A percentile compares a stretch with the other conserved stretches of the same genome.
Evolutionary conservation across 92 coral and sea anemone genomes (phyloP).

Genomic region (Muricea muricata): DNA sequence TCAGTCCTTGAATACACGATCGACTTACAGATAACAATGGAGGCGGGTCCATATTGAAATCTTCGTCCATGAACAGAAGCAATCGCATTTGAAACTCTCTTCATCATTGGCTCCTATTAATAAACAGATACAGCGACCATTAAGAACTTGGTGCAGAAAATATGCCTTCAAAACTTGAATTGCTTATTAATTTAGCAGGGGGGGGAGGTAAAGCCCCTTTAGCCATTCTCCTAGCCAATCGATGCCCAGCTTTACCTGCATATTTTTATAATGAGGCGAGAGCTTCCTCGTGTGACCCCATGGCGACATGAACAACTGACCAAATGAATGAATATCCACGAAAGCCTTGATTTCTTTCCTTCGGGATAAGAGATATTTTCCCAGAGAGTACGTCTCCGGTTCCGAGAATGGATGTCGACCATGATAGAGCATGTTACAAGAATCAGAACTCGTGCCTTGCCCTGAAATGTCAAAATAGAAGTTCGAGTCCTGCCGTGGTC

Average conservation of each 20-base stretch:
- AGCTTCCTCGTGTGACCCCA: slow-evolving; percentile 79
- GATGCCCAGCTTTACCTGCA: slow-evolving; percentile 8
- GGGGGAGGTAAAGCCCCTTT: too few relatives aligned
- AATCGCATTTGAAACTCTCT: slow-evolving; percentile 61
- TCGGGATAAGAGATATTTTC: slow-evolving; percentile 33
- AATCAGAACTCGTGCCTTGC: slow-evolving; percentile 47
- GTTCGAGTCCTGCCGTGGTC: too few relatives aligned
- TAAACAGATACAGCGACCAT: not conserved
- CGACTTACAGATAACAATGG: slow-evolving; percentile 86
- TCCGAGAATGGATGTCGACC: slow-evolving; percentile 63
- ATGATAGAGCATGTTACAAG: slow-evolving; percentile 54
- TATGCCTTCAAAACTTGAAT: too few relatives aligned
- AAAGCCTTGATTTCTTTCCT: slow-evolving; percentile 72
- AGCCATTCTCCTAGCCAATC: too few relatives aligned
- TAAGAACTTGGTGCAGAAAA: too few relatives aligned
- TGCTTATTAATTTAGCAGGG: too few relatives aligned
- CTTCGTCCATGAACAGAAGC: slow-evolving; percentile 55
- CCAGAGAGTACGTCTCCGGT: slow-evolving; percentile 53
- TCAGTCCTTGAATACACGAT: not conserved
- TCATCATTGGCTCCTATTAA: slow-evolving; percentile 69
- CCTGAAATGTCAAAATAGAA: slow-evolving; percentile 22
- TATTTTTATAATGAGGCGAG: slow-evolving; percentile 69
- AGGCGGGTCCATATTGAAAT: slow-evolving; percentile 83
- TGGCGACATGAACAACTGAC: slow-evolving; percentile 93
- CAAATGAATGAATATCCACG: slow-evolving; percentile 89